Evolutionary conservation across 2,797 vertebrate genomes (phyloP), one percentile per base, ranked within the genome.

Genomic region (Gorsachius magnificus): DNA sequence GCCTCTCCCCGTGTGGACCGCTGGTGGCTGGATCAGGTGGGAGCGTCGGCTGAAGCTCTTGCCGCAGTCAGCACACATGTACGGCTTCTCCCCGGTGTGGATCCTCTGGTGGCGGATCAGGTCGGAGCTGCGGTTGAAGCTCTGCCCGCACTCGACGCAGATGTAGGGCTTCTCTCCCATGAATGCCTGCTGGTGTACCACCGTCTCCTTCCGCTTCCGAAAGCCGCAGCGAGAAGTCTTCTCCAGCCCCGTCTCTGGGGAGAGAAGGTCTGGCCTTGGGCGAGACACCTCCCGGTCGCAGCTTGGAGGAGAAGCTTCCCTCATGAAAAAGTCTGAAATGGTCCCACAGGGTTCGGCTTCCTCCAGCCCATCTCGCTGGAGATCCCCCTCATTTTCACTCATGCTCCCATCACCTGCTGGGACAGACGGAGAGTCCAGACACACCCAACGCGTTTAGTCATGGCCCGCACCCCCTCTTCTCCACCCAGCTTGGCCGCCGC

Each of bases 21-120:
- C 72, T 64, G 92, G 84, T 95, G 95, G 95, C 77, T 92, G 95
- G 79, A 89, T 48, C 31, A 93, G 95, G 77, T 95, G 95, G 9
- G 92, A 94, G 51, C 65, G 93, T n/a, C 93, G 89, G 83, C 64
- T 50, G 51, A 96, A 96, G 77, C 89, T 86, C 56, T 94, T 92
- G 48, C 92, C 89, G 0, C 95, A 91, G 46, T 95, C 81, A 0
- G 72, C 14, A 3, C 95, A 96, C 46, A 45, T 11, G 16, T 93
- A 89, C 0, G 90, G 94, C 74, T 77, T 94, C 92, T 93, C 94
- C 19, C 95, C 87, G 0, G 41, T 89, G 85, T 95, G 94, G 74
- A 86, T 95, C n/a, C 90, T 50, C 84, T 87, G 94, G 84, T 94
- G 95, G 38, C 90, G 90, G 74, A 83, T 75, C 64, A 94, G 87